Evolutionary conservation across 1,140 invertebrate species (phyloP), one percentile per base, ranked within the genome.

Genomic region (Drosophila dunni): DNA sequence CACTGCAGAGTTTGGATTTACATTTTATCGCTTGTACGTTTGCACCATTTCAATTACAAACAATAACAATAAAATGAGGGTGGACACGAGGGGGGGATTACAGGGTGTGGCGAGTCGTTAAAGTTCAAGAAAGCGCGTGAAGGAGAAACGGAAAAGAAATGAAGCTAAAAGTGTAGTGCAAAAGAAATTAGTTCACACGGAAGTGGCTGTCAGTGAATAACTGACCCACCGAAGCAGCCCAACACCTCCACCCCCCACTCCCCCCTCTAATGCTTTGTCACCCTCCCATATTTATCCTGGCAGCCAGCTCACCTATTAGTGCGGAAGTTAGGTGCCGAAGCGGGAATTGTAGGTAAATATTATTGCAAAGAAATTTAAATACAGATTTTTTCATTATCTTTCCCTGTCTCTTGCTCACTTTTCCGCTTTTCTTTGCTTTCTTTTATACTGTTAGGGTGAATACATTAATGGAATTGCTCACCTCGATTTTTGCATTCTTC

Each of bases 31-130:
- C 80, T 89, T 89, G 84, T 89, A 89, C 84, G 84, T 89, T 89
- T 84, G 81, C 84, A 84, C 84, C 84, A 89, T 89, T 89, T 89
- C 84, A 89, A 89, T 89, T 89, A 89, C 84, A 89, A 89, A 89
- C 84, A 89, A 89, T 89, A 89, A 89, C 84, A 89, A 73, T 89
- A 89, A 89, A 89, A 89, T 81, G 67, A 57, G 80, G 50, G 70
- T 42, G 72, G 34, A 8, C 33, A 38, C 46, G 51, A 33, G 57
- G 62, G 65, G 44, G 1, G 24, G 2, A 6, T 29, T 29, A 29
- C 6, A 29, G 24, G 24, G 24, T 24, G 24, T 63, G 33, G 36
- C 34, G 67, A 66, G 54, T 66, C 74, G 69, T 66, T 72, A 72
- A 73, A 66, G 72, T 71, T 70, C 61, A 74, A 68, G 70, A 88